phyloP scores from a whole-genome alignment of 2,113 vertebrate genomes.

The Gymnogyps californianus region DNA sequence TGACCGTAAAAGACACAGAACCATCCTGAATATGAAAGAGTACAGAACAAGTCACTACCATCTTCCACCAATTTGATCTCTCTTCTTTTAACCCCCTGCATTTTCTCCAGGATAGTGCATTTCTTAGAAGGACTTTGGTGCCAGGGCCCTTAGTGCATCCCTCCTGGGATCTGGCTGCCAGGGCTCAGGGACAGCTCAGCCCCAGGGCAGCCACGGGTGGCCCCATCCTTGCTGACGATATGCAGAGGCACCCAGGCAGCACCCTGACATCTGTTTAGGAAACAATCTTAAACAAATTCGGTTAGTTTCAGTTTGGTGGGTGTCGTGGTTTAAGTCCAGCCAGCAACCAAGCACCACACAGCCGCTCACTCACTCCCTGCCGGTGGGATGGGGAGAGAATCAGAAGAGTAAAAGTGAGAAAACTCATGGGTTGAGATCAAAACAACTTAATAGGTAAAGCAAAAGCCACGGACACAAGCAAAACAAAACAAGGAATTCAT shows the following conservation, averaged over 20 bases:
- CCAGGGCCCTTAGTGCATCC: fast-evolving
- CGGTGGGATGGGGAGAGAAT: too few species aligned
- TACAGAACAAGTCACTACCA: neutral
- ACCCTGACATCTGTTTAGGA: neutral
- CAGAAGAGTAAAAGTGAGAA: too few species aligned
- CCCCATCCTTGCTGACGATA: neutral
- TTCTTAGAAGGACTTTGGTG: neutral
- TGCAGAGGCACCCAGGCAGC: fast-evolving
- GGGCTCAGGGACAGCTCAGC: neutral
- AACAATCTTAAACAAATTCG: neutral
- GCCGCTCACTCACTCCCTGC: too few species aligned
- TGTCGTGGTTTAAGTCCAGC: too few species aligned
- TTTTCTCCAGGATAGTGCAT: neutral
- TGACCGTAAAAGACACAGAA: neutral
- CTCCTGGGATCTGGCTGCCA: fast-evolving
- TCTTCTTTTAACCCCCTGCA: neutral
- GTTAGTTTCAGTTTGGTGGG: neutral
- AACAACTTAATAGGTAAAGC: too few species aligned
- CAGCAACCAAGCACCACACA: too few species aligned
- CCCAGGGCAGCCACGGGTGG: fast-evolving
- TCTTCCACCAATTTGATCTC: neutral
- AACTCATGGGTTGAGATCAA: too few species aligned
- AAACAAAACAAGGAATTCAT: too few species aligned
- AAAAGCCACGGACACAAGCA: too few species aligned
- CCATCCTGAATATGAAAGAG: neutral